phyloP scores from a whole-genome alignment of 2,797 vertebrate species.

The Zalophus californianus region DNA sequence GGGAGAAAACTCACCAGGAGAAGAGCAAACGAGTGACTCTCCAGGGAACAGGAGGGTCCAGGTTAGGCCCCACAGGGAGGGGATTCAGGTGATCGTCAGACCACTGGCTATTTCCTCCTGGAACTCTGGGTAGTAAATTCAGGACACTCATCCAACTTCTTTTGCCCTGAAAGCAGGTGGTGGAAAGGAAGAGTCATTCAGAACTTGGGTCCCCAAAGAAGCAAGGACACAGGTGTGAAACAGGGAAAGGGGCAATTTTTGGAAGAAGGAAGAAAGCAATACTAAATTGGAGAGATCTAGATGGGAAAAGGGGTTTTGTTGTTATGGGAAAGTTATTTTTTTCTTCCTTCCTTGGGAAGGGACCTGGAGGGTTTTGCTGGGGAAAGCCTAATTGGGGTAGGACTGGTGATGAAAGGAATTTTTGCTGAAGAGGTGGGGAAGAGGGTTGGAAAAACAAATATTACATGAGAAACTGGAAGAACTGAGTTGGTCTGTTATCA shows the following conservation, averaged over 20 bases:
- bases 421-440: not conserved
- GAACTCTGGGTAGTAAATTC: conserved; percentile 40
- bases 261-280: conserved; percentile 37
- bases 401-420: not conserved
- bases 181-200: conserved; percentile 67
- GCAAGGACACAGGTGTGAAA: not conserved
- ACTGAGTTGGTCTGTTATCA: not conserved
- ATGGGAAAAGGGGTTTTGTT: not conserved
- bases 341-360: not conserved
- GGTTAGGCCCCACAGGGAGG: not conserved
- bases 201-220: not conserved
- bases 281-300: not conserved
- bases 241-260: not conserved
- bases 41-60: not conserved
- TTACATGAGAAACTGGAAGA: conserved; percentile 16
- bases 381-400: not conserved
- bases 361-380: not conserved
- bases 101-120: conserved; percentile 58
- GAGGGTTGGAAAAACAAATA: conserved; percentile 4
- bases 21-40: conserved; percentile 47
- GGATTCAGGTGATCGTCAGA: conserved; percentile 50
- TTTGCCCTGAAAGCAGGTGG: conserved; percentile 68
- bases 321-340: not conserved
- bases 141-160: conserved; percentile 65
- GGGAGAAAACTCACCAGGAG: conserved; percentile 74